These are phyloP conservation scores for Vanessa tameamea DNA, from an alignment of 1,140 invertebrate genomes.

Conservation along the genomic window DNA sequence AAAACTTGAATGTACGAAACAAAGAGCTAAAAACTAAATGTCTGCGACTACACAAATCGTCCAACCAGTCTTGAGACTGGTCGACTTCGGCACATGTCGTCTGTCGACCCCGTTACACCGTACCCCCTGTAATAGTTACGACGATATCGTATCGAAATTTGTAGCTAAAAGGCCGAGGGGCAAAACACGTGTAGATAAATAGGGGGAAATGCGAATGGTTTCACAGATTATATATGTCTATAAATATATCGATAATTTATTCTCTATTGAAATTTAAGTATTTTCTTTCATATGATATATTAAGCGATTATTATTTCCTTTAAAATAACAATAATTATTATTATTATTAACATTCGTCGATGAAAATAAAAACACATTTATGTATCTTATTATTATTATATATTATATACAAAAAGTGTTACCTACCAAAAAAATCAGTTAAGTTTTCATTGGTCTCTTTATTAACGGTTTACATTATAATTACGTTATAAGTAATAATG, in stretches of 20 bases:
- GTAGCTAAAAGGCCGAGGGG: slow-evolving; percentile 35
- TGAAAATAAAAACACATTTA: no score
- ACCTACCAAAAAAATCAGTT: no score
- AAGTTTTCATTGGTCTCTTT: no score
- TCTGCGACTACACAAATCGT: neutral
- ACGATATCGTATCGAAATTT: slow-evolving; percentile 31
- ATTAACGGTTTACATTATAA: no score
- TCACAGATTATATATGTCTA: neutral
- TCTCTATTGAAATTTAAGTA: neutral
- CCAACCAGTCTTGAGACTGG: slow-evolving; percentile 12
- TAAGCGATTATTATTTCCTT: neutral
- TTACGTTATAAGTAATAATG: no score
- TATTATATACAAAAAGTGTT: no score
- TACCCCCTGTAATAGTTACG: slow-evolving; percentile 35
- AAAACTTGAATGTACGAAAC: neutral
- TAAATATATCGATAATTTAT: slow-evolving; percentile 1
- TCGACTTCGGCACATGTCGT: slow-evolving; percentile 29
- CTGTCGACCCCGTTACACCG: slow-evolving; percentile 18
- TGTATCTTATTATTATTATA: no score
- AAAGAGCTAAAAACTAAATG: neutral
- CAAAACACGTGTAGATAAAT: slow-evolving; percentile 35
- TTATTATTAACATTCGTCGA: no score
- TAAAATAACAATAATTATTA: neutral
- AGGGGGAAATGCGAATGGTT: slow-evolving; percentile 19
- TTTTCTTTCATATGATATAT: neutral